Evolutionary conservation across 2,113 vertebrate species (phyloP).

Genomic region (Oxyruncus cristatus): DNA sequence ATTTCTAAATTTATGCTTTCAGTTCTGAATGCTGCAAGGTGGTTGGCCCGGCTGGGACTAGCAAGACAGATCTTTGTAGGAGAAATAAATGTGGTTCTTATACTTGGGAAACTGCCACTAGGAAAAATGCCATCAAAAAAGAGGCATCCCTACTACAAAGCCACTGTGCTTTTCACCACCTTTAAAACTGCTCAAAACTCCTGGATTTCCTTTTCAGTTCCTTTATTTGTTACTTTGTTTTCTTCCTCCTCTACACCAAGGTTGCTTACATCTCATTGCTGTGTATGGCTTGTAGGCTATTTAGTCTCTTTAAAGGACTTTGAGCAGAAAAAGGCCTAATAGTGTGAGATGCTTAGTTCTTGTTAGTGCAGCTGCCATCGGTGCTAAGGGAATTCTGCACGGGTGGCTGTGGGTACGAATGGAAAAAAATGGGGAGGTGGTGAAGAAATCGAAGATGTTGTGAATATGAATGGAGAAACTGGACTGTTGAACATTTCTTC

Average conservation of each 20-base stretch:
- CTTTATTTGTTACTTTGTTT: not conserved
- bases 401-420: not conserved
- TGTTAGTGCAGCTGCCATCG: constrained; percentile 5
- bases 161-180: not conserved
- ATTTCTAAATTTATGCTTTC: not conserved
- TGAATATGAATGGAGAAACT: not conserved
- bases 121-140: not conserved
- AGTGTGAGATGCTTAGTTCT: constrained; percentile 22
- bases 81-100: not conserved
- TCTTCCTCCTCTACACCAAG: not conserved
- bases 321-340: not conserved
- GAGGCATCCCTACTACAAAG: not conserved
- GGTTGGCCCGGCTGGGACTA: not conserved
- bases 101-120: not conserved
- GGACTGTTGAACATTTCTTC: constrained; percentile 20
- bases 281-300: not conserved
- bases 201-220: not conserved
- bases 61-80: not conserved
- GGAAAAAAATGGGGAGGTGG: constrained; percentile 12
- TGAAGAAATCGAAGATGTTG: not conserved
- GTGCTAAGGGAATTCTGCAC: not conserved
- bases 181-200: not conserved
- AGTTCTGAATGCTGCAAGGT: not conserved
- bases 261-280: constrained; percentile 1
- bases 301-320: not conserved